Evolutionary conservation across 2,888 invertebrate genomes (phyloP).

Genomic region (Cheilosia urbana): DNA sequence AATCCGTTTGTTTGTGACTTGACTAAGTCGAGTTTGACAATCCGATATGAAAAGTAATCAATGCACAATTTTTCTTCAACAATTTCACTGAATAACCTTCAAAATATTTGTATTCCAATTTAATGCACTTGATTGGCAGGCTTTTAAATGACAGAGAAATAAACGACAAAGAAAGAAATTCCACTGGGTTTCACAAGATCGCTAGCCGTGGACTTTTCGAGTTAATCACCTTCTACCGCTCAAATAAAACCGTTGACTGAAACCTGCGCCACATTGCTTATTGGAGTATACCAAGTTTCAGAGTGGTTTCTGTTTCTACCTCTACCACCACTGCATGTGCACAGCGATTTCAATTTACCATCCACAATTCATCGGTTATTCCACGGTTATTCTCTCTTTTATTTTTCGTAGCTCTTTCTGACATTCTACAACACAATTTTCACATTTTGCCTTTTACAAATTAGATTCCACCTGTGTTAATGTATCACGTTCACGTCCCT

Average conservation of each 20-base stretch:
- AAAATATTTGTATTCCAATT: slow-evolving; percentile 12
- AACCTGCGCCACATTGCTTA: slow-evolving; percentile 49
- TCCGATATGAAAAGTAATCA: background rate
- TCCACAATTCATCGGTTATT: slow-evolving; percentile 38
- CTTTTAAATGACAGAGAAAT: background rate
- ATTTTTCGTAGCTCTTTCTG: too few relatives aligned
- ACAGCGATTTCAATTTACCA: slow-evolving; percentile 18
- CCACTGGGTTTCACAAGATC: slow-evolving; percentile 58
- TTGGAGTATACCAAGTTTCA: slow-evolving; percentile 69
- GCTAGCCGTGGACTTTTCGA: slow-evolving; percentile 34
- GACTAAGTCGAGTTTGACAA: background rate
- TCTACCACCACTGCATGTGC: slow-evolving; percentile 26
- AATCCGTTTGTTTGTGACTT: slow-evolving; percentile 38
- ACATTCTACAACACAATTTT: too few relatives aligned
- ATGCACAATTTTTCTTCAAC: slow-evolving; percentile 4
- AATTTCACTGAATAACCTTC: slow-evolving; percentile 34
- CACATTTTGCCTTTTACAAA: slow-evolving; percentile 15
- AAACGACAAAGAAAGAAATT: slow-evolving; percentile 19
- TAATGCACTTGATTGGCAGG: slow-evolving; percentile 16
- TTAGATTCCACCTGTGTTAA: slow-evolving; percentile 41
- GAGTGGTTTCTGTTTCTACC: slow-evolving; percentile 47
- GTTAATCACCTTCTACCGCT: slow-evolving; percentile 51
- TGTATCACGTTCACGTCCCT: background rate
- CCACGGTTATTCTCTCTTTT: background rate
- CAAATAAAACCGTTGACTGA: slow-evolving; percentile 72